These are phyloP conservation scores for Pogona vitticeps DNA, from an alignment of 2,113 vertebrate genomes.

Conservation along the genomic window DNA sequence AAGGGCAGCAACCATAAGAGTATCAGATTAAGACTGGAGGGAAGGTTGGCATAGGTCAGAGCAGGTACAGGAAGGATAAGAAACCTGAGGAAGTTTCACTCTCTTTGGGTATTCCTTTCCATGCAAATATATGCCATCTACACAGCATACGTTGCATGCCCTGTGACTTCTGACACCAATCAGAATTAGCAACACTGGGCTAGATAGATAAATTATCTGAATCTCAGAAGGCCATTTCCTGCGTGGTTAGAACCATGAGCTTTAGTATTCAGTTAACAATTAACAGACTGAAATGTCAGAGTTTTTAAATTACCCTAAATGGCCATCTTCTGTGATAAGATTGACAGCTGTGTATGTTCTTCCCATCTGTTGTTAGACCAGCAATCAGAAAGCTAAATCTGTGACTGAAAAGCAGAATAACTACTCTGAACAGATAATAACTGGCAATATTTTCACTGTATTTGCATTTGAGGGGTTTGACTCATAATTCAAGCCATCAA, in stretches of 20 bases:
- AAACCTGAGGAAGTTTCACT: too few relatives aligned
- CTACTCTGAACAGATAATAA: slow-evolving; percentile 38
- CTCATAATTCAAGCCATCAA: slow-evolving; percentile 63
- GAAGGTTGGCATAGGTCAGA: too few relatives aligned
- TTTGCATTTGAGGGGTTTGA: slow-evolving; percentile 60
- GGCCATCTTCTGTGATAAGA: slow-evolving; percentile 46
- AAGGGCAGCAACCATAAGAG: too few relatives aligned
- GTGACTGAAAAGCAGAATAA: slow-evolving; percentile 40
- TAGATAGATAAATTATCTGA: too few relatives aligned
- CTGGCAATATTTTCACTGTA: slow-evolving; percentile 54
- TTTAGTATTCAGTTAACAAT: not conserved
- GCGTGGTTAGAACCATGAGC: not conserved
- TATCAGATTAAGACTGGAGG: too few relatives aligned
- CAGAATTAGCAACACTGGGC: too few relatives aligned
- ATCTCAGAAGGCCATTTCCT: not conserved
- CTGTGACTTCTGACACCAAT: too few relatives aligned
- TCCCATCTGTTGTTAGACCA: slow-evolving; percentile 44
- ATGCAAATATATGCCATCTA: too few relatives aligned
- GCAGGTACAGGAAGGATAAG: too few relatives aligned
- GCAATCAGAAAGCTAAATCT: slow-evolving; percentile 52
- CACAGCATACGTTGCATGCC: too few relatives aligned
- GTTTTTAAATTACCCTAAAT: slow-evolving; percentile 46
- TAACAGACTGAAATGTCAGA: not conserved
- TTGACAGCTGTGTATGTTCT: not conserved
- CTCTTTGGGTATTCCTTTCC: too few relatives aligned